phyloP scores from a whole-genome alignment of 1,140 invertebrate species.

The Hycleus cichorii region DNA sequence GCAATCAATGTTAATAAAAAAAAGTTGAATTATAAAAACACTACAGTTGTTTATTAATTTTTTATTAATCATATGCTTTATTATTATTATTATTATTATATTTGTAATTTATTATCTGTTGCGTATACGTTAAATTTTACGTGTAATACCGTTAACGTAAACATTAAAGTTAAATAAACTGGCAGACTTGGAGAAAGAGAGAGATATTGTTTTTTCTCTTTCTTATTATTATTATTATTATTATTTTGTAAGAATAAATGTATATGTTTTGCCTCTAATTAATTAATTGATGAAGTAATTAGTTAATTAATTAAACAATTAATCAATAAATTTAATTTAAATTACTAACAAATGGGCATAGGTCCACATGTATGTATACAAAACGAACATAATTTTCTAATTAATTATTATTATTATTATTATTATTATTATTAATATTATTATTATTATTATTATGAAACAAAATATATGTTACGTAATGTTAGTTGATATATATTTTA shows the following conservation, averaged over 20 bases:
- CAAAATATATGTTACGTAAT: background rate
- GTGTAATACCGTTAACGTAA: no score
- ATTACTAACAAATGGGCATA: background rate
- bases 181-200: background rate
- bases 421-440: background rate
- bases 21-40: background rate
- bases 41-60: background rate
- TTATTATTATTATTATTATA: background rate
- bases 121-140: no score
- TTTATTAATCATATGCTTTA: background rate
- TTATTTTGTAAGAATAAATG: no score
- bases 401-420: constrained; percentile 1
- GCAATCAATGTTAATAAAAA: no score
- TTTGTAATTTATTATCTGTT: no score
- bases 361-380: background rate
- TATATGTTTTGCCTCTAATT: background rate
- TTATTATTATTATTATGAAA: background rate
- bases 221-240: background rate
- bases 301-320: no score
- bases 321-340: background rate
- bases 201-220: background rate
- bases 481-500: constrained; percentile 7
- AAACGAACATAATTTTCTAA: background rate
- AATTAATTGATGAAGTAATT: no score
- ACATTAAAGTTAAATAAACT: background rate